Evolutionary conservation across 2,888 invertebrate species (phyloP).

Genomic region (Camptogramma bilineatum): DNA sequence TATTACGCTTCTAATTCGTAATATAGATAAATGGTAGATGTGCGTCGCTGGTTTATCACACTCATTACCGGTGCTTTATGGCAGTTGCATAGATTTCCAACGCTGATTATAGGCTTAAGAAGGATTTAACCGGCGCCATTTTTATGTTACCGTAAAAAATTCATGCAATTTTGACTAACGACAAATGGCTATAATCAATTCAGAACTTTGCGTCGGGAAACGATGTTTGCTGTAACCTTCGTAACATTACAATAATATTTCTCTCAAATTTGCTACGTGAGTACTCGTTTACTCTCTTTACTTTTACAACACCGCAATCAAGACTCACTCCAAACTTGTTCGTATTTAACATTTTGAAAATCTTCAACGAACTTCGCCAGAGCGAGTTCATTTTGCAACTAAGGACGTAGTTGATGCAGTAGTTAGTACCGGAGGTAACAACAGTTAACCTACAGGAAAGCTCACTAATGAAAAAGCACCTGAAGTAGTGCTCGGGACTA

Average conservation of each 20-base stretch:
- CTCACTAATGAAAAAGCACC: slow-evolving; percentile 72
- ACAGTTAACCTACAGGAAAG: slow-evolving; percentile 56
- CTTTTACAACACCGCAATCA: slow-evolving; percentile 25
- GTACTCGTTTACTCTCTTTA: slow-evolving; percentile 5
- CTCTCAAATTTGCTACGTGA: slow-evolving; percentile 9
- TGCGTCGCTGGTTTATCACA: slow-evolving; percentile 34
- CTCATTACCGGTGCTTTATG: slow-evolving; percentile 26
- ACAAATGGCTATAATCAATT: background rate
- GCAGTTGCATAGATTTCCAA: slow-evolving; percentile 31
- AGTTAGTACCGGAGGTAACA: slow-evolving; percentile 33
- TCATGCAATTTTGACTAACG: background rate
- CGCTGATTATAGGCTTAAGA: slow-evolving; percentile 21
- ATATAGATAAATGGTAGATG: slow-evolving; percentile 37
- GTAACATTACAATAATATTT: slow-evolving; percentile 23
- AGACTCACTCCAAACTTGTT: slow-evolving; percentile 28
- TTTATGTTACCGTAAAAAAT: slow-evolving; percentile 13
- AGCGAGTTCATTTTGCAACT: slow-evolving; percentile 23
- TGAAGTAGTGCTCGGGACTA: slow-evolving; percentile 66
- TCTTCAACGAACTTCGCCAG: slow-evolving; percentile 30
- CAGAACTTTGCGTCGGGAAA: slow-evolving; percentile 4
- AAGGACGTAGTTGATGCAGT: slow-evolving; percentile 19
- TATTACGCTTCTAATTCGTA: slow-evolving; percentile 38
- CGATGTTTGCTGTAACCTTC: background rate
- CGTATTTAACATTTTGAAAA: slow-evolving; percentile 35
- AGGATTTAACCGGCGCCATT: slow-evolving; percentile 5